These are phyloP conservation scores for Dryocosmus kuriphilus DNA, from an alignment of 2,888 invertebrate genomes.

Conservation along the genomic window DNA sequence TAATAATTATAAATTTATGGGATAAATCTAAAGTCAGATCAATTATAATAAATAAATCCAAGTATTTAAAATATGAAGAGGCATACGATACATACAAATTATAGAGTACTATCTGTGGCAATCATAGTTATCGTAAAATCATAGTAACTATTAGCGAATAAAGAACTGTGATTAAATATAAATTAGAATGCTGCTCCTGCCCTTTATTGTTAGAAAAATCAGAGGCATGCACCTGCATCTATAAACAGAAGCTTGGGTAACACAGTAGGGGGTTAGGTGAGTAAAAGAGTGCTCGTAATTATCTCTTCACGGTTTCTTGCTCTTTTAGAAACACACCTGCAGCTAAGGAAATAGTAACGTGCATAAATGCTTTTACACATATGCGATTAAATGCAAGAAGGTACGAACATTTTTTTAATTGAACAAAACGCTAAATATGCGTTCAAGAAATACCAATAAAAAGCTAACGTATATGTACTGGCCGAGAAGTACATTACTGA, in stretches of 20 bases:
- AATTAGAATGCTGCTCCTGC: background rate
- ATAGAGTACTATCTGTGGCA: no score
- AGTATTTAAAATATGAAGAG: no score
- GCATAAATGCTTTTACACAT: constrained; percentile 51
- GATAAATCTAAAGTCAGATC: constrained; percentile 8
- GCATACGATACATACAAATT: no score
- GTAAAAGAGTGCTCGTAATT: constrained; percentile 58
- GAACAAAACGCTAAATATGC: background rate
- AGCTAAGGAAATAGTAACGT: constrained; percentile 57
- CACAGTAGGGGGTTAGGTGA: constrained; percentile 41
- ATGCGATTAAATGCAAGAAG: constrained; percentile 42
- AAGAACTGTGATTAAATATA: constrained; percentile 13
- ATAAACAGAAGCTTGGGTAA: constrained; percentile 54
- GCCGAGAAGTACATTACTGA: background rate
- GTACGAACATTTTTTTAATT: background rate
- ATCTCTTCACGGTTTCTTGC: constrained; percentile 64
- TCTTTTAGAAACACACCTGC: constrained; percentile 63
- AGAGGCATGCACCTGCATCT: constrained; percentile 53
- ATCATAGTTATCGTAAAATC: constrained; percentile 19
- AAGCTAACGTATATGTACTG: no score
- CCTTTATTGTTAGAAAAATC: constrained; percentile 37
- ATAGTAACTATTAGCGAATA: background rate
- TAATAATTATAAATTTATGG: background rate
- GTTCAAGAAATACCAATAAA: background rate
- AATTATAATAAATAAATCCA: background rate